A percentile compares a stretch with the other conserved stretches of the same genome.
Evolutionary conservation across 2,797 vertebrate species (phyloP).

Genomic region (Cryptoblepharus egeriae): DNA sequence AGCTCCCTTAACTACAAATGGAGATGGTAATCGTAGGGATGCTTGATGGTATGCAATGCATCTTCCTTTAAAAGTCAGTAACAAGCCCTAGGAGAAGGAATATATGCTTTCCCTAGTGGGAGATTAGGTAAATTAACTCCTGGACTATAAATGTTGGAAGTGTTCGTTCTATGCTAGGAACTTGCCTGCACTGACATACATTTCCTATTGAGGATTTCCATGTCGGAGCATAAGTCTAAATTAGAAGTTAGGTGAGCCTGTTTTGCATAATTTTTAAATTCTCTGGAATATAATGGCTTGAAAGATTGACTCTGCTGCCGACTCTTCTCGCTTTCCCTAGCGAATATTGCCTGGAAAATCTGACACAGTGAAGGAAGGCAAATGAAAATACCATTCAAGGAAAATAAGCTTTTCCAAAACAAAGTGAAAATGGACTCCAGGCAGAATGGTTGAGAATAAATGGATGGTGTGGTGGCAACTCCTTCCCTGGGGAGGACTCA

Average conservation of each 20-base stretch:
- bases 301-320: constrained; percentile 23
- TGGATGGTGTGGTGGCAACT: neutral
- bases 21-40: constrained; percentile 59
- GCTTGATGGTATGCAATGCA: constrained; percentile 66
- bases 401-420: constrained; percentile 36
- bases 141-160: constrained; percentile 50
- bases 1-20: constrained; percentile 45
- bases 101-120: constrained; percentile 24
- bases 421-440: neutral
- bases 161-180: constrained; percentile 23
- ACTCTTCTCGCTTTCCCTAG: constrained; percentile 10
- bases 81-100: constrained; percentile 40
- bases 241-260: constrained; percentile 5
- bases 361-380: neutral
- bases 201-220: constrained; percentile 20
- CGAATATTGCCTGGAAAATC: constrained; percentile 28
- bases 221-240: constrained; percentile 31
- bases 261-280: constrained; percentile 22
- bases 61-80: constrained; percentile 60
- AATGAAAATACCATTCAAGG: constrained; percentile 26
- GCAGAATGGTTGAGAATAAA: neutral
- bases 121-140: constrained; percentile 62
- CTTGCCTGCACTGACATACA: neutral
- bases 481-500: neutral
- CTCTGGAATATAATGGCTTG: constrained; percentile 19